Evolutionary conservation across 1,140 invertebrate species (phyloP).

Genomic region (Heliconius nattereri): DNA sequence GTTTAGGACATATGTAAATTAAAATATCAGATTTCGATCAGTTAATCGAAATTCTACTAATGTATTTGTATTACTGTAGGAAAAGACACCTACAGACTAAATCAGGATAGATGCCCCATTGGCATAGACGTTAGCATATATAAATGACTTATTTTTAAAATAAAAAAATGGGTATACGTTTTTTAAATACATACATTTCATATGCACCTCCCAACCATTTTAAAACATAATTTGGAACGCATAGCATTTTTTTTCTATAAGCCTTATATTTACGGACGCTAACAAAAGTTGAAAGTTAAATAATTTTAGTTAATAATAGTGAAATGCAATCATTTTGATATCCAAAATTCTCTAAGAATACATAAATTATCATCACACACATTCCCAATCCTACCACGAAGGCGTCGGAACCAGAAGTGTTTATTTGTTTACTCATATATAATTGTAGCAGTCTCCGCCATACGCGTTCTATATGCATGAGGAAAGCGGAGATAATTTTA

Average conservation of each 20-base stretch:
- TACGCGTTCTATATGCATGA: background rate
- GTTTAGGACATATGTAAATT: background rate
- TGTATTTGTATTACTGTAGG: background rate
- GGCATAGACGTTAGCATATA: too few species aligned
- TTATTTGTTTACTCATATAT: conserved; percentile 5
- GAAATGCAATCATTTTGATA: background rate
- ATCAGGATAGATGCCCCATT: too few species aligned
- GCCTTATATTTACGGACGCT: too few species aligned
- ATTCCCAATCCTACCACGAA: background rate
- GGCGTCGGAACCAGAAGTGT: background rate
- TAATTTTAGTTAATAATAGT: too few species aligned
- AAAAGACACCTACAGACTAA: too few species aligned
- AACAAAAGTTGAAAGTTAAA: too few species aligned
- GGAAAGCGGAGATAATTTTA: background rate
- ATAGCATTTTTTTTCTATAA: too few species aligned
- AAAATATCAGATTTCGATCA: conserved; percentile 3
- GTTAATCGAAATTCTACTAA: background rate
- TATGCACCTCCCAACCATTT: too few species aligned
- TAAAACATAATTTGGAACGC: too few species aligned
- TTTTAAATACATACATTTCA: too few species aligned
- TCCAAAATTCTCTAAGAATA: background rate
- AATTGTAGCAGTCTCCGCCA: conserved; percentile 5
- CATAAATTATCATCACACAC: background rate
- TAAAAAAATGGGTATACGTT: too few species aligned
- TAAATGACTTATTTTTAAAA: too few species aligned